Base-by-base conservation (phyloP, 2,113 vertebrate species). In the Copsychus sechellarum region DNA sequence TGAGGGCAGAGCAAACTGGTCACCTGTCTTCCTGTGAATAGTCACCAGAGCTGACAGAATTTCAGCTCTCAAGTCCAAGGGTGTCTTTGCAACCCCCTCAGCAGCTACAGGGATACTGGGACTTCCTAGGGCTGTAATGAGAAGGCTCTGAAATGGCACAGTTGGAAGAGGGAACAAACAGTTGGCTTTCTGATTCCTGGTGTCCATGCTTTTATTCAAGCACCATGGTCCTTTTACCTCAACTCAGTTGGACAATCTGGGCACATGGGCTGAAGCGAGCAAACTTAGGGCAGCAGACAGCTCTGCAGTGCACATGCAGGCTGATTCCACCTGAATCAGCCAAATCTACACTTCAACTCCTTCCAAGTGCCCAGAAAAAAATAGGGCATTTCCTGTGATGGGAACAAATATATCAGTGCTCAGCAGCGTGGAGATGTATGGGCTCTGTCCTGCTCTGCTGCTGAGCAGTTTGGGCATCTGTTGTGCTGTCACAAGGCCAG, bases 401-500 rank as follows among this genome's bases (percentile, higher is more conserved):
- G 62, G 70, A 69, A 82, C 61, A 48, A 85, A 29, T 76, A 48
- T 21, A 66, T 84, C 38, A 21, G 28, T 4, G 5, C 47, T 69
- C 2, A 0, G 34, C 61, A 76, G 57, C 2, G 4, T 0, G 3
- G 81, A 67, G 77, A 58, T 81, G 38, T 43, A 66, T 26, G 73
- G 65, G 24, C 64, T 67, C 26, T 67, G 65, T 81, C 95, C 47
- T 87, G 51, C 81, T 84, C 92, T 94, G 56, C 51, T 8, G 7
- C 73, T 38, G 87, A 87, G 3, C 76, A 26, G 80, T 85, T 90
- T 31, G 61, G 62, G 81, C 81, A 91, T 93, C 90, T 87, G 65
- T 72, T 85, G 61, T 85, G 25, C 78, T 91, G 93, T 94, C 90
- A 87, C 23, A n/a, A 74, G 78, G 81, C 90, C 95, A 94, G 90